Evolutionary conservation across 2,113 vertebrate genomes (phyloP), one percentile per base, ranked within the genome.

Genomic region (Tragelaphus scriptus): DNA sequence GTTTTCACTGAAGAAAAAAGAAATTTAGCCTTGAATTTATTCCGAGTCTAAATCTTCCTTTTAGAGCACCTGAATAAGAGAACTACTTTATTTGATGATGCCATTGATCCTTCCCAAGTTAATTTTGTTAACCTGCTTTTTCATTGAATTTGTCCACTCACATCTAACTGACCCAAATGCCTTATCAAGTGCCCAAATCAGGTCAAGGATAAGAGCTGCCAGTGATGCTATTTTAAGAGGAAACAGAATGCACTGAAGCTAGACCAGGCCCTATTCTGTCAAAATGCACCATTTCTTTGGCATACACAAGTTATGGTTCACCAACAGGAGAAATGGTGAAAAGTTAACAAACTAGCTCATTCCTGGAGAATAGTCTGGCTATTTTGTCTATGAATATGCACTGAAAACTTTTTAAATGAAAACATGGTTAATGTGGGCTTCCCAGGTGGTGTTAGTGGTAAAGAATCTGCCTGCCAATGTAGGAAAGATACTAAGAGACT

Each of bases 381-480:
- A 10, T 98, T 98, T 97, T 96, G 32, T 91, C 97, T 98, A 93
- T 93, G 90, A 85, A 97, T 88, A 90, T 90, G 95, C 75, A 94
- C 88, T 89, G 96, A 97, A 98, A 98, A 91, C 61, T 98, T 98
- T 98, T 98, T 96, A 97, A 98, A 98, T 97, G 98, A 98, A 98
- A 98, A 97, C 94, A 95, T 90, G 92, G 97, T 98, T 98, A 98
- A 97, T 95, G 36, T 44, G 40, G 71, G 71, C 71, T 77, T 77
- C 36, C 36, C 36, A 77, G 21, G 11, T 75, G 36, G 21, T 44
- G 11, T 36, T 75, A 75, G 71, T 77, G 71, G 23, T 77, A 77
- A 77, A 77, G 36, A 44, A 77, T 26, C 36, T 2, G 12, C 71
- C 71, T 77, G 71, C 23, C 40, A 44, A 44, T 15, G 40, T 6